Conservation (phyloP, 2,888 invertebrate species). For the Choristoneura rosaceana region DNA sequence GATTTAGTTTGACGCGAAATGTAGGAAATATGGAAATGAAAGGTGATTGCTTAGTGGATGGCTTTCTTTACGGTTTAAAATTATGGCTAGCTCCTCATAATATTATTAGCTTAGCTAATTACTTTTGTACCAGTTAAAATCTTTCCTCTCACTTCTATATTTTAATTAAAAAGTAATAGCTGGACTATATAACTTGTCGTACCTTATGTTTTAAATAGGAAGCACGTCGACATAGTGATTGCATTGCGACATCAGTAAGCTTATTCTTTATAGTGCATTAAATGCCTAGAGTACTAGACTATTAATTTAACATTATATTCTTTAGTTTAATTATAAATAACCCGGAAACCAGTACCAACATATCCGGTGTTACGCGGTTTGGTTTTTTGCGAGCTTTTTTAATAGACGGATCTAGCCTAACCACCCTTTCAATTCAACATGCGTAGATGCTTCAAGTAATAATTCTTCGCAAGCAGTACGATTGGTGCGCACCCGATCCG, state of each 20-base stretch:
- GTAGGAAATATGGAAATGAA: background rate
- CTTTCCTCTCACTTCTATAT: too few species aligned
- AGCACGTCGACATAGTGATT: background rate
- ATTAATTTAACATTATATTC: conserved; percentile 11
- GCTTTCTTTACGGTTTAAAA: too few species aligned
- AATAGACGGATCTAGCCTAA: conserved; percentile 1
- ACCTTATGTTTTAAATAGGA: too few species aligned
- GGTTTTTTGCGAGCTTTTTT: conserved; percentile 14
- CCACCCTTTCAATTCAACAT: too few species aligned
- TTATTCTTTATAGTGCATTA: background rate
- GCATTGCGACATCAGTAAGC: background rate
- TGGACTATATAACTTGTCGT: too few species aligned
- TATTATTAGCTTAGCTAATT: too few species aligned
- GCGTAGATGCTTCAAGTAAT: background rate
- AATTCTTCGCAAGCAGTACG: background rate
- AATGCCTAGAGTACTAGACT: background rate
- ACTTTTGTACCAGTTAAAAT: too few species aligned
- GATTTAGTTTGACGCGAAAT: conserved; percentile 16
- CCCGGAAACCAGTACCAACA: conserved; percentile 27
- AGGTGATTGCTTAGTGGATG: too few species aligned
- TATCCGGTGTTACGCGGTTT: conserved; percentile 34
- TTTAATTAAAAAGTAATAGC: too few species aligned
- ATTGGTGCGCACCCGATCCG: conserved; percentile 12
- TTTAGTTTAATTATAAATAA: conserved; percentile 8
- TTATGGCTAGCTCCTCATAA: too few species aligned